Base-by-base conservation (phyloP, 2,797 vertebrate species). In the Hippocampus kuda region DNA sequence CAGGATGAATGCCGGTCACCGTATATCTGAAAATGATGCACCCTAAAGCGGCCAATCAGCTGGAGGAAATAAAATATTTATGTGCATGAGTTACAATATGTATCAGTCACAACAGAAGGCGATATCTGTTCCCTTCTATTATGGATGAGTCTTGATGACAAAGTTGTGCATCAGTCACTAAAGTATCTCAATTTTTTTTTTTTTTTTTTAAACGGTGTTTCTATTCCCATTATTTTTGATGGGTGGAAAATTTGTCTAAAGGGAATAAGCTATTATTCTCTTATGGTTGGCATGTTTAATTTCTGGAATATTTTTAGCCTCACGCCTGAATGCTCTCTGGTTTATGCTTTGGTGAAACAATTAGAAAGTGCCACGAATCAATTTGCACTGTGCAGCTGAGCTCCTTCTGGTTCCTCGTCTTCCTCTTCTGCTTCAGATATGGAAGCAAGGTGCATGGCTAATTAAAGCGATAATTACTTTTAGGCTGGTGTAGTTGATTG, bases 381-480 rank as follows among this genome's bases (percentile, higher is more conserved):
- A 15, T 46, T 64, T 64, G 41, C 22, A 12, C 26, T 30, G 4
- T 42, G 34, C 62, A 24, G 62, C 38, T 63, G 61, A 63, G 61
- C 38, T 34, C 27, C 27, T 34, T 5, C 6, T 8, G 16, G 24
- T 34, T 4, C 30, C 8, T 61, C 30, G 16, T 18, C 16, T 61
- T 61, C 59, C 15, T 61, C n/a, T 26, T 48, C 44, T 9, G 24
- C 38, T 20, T 48, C 24, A 11, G 74, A 84, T 83, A 79, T 48
- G 76, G 67, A 81, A 77, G 79, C 82, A 76, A 71, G 72, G 79
- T 83, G 83, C 71, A 79, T 61, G 49, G 81, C 80, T 88, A 87
- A 91, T 91, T 87, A 87, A 87, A 84, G 70, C 72, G 82, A 75
- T 86, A 80, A 89, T 87, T 83, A 82, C 83, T 80, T 1, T 53